These are phyloP conservation scores for Notodonta ziczac DNA, from an alignment of 2,888 invertebrate genomes.

Conservation along the genomic window DNA sequence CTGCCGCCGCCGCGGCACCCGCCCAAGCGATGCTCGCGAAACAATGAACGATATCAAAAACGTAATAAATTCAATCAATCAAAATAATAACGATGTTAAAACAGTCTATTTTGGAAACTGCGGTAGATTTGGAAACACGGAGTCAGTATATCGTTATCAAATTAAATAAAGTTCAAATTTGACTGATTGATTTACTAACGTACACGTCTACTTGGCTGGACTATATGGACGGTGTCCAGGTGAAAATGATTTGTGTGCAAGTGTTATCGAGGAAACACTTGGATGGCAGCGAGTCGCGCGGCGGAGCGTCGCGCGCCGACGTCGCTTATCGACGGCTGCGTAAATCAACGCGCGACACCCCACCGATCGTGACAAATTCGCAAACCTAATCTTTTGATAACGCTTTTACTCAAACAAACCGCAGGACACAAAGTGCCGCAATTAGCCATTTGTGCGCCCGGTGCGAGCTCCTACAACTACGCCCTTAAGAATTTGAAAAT, in stretches of 20 bases:
- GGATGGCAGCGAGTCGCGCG: slow-evolving; percentile 33
- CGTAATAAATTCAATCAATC: slow-evolving; percentile 23
- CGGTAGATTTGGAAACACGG: background rate
- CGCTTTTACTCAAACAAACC: slow-evolving; percentile 43
- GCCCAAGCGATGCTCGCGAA: slow-evolving; percentile 37
- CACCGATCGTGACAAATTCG: slow-evolving; percentile 80
- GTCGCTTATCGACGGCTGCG: slow-evolving; percentile 63
- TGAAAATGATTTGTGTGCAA: slow-evolving; percentile 38
- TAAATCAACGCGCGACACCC: slow-evolving; percentile 77
- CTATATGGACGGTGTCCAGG: slow-evolving; percentile 9
- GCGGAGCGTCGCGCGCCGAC: slow-evolving; percentile 37
- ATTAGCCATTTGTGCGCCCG: too few species aligned
- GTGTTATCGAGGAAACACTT: slow-evolving; percentile 37
- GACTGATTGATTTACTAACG: background rate
- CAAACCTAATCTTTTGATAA: slow-evolving; percentile 76
- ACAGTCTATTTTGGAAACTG: background rate
- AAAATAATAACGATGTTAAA: slow-evolving; percentile 18
- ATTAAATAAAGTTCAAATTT: background rate
- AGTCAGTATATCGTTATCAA: too few species aligned
- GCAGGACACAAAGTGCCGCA: slow-evolving; percentile 8
- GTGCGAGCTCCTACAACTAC: too few species aligned
- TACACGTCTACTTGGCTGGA: background rate
- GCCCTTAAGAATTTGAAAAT: too few species aligned
- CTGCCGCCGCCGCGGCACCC: slow-evolving; percentile 38
- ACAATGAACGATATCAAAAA: slow-evolving; percentile 33